Conservation (phyloP, 1,140 invertebrate genomes). For the Temnothorax curvispinosus region DNA sequence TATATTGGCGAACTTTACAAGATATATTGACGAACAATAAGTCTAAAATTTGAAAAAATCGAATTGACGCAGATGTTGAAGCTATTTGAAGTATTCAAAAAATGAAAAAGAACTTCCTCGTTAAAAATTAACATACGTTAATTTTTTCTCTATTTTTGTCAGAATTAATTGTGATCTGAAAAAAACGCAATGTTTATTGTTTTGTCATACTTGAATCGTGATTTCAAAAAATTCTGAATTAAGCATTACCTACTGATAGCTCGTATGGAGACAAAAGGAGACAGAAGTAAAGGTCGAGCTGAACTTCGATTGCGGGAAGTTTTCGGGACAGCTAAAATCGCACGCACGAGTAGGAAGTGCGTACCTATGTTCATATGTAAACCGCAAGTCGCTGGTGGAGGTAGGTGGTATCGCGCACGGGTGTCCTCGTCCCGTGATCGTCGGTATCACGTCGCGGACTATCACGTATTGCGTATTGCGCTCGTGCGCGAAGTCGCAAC, state of each 20-base stretch:
- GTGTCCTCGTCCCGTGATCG: constrained; percentile 47
- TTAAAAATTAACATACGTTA: neutral
- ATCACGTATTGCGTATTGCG: constrained; percentile 28
- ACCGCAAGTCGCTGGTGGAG: neutral
- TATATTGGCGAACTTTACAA: neutral
- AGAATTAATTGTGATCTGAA: neutral
- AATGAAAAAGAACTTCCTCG: neutral
- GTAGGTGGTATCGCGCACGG: constrained; percentile 49
- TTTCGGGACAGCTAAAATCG: neutral
- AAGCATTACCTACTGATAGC: neutral
- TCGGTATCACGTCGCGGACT: constrained; percentile 41
- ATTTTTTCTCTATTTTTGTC: neutral
- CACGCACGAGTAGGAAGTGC: neutral
- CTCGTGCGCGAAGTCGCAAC: constrained; percentile 30
- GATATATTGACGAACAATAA: neutral
- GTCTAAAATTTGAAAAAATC: neutral
- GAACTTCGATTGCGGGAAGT: neutral
- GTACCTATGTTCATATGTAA: neutral
- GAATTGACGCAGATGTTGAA: neutral
- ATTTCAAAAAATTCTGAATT: neutral
- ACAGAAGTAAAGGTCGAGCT: neutral
- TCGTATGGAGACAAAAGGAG: neutral
- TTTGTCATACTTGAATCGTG: neutral
- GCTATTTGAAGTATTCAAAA: neutral
- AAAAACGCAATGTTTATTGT: neutral